phyloP scores from a whole-genome alignment of 2,113 vertebrate species.

The Pituophis catenifer region DNA sequence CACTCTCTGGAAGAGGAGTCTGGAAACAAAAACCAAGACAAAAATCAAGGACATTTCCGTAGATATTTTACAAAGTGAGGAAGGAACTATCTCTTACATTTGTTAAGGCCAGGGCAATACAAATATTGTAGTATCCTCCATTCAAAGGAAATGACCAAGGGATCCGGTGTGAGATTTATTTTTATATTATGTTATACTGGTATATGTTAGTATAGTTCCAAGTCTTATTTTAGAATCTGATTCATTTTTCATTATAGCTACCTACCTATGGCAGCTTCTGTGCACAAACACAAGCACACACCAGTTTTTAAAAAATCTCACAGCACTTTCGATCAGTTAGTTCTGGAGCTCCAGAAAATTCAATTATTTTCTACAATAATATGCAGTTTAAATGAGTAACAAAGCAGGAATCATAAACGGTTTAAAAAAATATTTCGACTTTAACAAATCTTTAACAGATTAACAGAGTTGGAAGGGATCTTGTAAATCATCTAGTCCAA shows the following conservation, averaged over 20 bases:
- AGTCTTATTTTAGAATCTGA: not conserved
- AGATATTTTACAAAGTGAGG: not conserved
- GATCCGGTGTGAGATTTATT: not conserved
- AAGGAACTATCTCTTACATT: constrained; percentile 1
- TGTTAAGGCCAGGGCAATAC: accelerated
- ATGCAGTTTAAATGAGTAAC: not conserved
- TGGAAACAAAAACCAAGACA: constrained; percentile 28
- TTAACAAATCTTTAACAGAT: no score
- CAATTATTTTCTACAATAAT: not conserved
- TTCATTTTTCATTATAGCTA: not conserved
- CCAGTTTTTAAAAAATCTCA: not conserved
- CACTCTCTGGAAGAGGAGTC: constrained; percentile 67
- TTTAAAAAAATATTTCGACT: not conserved
- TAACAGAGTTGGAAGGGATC: no score
- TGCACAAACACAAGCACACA: not conserved
- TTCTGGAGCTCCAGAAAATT: not conserved
- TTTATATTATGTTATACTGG: not conserved
- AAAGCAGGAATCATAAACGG: not conserved
- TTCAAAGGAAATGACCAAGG: not conserved
- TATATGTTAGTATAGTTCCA: not conserved
- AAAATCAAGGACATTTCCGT: not conserved
- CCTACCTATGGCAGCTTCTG: not conserved
- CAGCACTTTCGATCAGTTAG: not conserved
- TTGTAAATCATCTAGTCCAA: no score
- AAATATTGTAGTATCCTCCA: not conserved